Base-by-base conservation (phyloP, 1,140 invertebrate species). In the Polypedilum pembai region DNA sequence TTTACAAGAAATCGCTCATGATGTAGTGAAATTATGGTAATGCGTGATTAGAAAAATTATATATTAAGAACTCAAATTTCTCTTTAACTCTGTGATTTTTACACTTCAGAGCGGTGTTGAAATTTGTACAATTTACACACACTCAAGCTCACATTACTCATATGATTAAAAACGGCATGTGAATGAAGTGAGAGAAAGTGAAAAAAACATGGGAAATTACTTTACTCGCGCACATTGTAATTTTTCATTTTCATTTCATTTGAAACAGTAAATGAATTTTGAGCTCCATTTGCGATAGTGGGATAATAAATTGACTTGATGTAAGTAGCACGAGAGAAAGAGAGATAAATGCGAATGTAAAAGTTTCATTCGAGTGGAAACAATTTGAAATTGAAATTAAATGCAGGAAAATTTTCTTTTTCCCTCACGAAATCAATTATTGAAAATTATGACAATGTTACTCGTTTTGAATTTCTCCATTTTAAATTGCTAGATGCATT, bases 191-290 rank as follows among this genome's bases (percentile, higher is more conserved):
- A n/a, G n/a, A n/a, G n/a, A n/a, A n/a, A n/a, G n/a, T n/a, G 24
- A 33, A 33, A 33, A 33, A 18, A 69, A 69, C 65, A 69, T 18
- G 65, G 65, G 65, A 69, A 69, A 69, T 69, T 69, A 69, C 65
- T 69, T 69, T 69, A 69, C 65, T 20, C 18, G 20, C 65, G 65
- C 20, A 21, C 17, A 18, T 69, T 69, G 65, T 69, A 69, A 69
- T 69, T 18, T 69, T 69, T 69, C 65, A 69, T 3, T 56, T 56
- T 56, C n/a, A 15, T 56, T 56, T 2, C 45, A 56, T 15, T 56
- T 33, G 24, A 15, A 15, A 15, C 45, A 17, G 45, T 56, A 56
- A 56, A 56, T 56, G 45, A 56, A 56, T 56, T 56, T 56, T 56
- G 24, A 33, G 24, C 24, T 33, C 24, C 24, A 33, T 15, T 56